phyloP scores from a whole-genome alignment of 2,888 invertebrate genomes.

The Polymixis lichenea region DNA sequence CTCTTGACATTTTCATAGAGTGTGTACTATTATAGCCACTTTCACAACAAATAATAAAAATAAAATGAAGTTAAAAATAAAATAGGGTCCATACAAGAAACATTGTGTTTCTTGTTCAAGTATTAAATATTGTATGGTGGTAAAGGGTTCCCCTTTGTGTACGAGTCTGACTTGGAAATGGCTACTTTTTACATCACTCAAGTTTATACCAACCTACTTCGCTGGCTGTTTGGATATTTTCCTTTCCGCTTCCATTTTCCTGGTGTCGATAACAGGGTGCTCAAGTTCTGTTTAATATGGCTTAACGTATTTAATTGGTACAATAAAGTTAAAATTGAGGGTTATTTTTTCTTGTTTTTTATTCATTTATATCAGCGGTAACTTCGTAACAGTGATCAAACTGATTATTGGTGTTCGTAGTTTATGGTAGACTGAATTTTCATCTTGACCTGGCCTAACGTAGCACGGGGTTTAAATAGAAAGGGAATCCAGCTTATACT shows the following conservation, averaged over 20 bases:
- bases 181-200: constrained; percentile 8
- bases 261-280: not conserved
- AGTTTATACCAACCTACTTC: not conserved
- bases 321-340: not conserved
- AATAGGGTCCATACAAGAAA: too few relatives aligned
- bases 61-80: not conserved
- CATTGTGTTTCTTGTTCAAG: not conserved
- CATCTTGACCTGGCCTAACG: too few relatives aligned
- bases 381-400: not conserved
- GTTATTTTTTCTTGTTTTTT: not conserved
- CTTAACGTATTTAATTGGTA: not conserved
- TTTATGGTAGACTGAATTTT: too few relatives aligned
- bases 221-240: not conserved
- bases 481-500: too few relatives aligned
- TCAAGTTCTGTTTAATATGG: constrained; percentile 2
- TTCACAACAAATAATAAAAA: not conserved
- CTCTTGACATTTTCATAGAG: not conserved
- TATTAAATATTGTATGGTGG: not conserved
- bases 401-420: too few relatives aligned
- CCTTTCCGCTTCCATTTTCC: constrained; percentile 6
- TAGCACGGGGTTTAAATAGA: too few relatives aligned
- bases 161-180: not conserved
- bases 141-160: not conserved
- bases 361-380: not conserved
- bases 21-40: not conserved